These are phyloP conservation scores for Drosophila rufa DNA, from an alignment of 1,140 invertebrate species.

Conservation along the genomic window DNA sequence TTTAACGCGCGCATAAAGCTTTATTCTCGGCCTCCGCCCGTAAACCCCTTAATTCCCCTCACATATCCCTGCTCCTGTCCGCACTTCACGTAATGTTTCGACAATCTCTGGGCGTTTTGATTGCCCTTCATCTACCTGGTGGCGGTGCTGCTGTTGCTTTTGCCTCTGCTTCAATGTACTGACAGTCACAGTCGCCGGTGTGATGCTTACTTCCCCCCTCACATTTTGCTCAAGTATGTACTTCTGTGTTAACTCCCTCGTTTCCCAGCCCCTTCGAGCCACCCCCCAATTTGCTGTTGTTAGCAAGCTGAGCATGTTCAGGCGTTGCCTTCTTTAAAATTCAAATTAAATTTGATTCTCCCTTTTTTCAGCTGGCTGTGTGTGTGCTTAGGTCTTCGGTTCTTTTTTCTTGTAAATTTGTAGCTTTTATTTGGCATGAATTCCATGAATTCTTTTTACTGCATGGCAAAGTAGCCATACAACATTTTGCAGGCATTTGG, in stretches of 20 bases:
- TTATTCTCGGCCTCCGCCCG: conserved; percentile 27
- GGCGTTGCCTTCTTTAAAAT: conserved; percentile 69
- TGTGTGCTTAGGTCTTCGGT: conserved; percentile 28
- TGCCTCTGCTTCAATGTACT: conserved; percentile 13
- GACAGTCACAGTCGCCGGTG: conserved; percentile 26
- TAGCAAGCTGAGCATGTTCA: conserved; percentile 55
- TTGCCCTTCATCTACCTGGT: conserved; percentile 50
- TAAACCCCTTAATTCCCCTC: background rate
- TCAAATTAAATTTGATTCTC: conserved; percentile 75
- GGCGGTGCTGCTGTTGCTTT: conserved; percentile 8
- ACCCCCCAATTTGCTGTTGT: conserved; percentile 41
- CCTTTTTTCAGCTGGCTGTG: conserved; percentile 32
- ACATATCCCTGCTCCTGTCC: background rate
- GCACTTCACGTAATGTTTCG: conserved; percentile 22
- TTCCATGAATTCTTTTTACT: conserved; percentile 55
- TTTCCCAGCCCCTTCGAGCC: conserved; percentile 1
- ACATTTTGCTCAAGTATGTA: conserved; percentile 41
- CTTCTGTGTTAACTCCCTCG: conserved; percentile 49
- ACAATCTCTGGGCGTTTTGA: conserved; percentile 55
- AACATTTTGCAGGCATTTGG: conserved; percentile 18
- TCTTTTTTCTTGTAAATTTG: conserved; percentile 42
- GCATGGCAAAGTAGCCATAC: conserved; percentile 51
- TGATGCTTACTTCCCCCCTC: conserved; percentile 31
- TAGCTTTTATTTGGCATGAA: conserved; percentile 58
- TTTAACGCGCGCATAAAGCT: conserved; percentile 65